Base-by-base conservation (phyloP, 2,888 invertebrate species). In the Melanophora roralis region DNA sequence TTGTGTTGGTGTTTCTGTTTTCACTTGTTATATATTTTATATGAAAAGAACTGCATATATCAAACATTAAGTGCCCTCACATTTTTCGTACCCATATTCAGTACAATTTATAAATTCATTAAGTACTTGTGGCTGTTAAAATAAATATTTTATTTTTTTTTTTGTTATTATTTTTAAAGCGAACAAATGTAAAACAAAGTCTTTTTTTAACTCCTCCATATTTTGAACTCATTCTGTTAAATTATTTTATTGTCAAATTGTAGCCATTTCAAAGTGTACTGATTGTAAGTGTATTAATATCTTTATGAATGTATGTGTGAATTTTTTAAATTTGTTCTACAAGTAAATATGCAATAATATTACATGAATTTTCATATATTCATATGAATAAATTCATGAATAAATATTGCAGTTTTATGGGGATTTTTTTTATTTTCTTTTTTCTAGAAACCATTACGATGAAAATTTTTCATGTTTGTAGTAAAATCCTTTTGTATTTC, bases 151-250 rank as follows among this genome's bases (percentile, higher is more conserved):
- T 43, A 51, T 67, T 23, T 74, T 49, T 27, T 27, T 3, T 67
- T 23, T 74, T 59, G n/a, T n/a, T n/a, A n/a, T 51, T 49, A 74
- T 51, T 74, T 74, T 49, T 64, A 51, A 62, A 27, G 27, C 27
- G 62, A 53, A 62, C 2, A 38, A 38, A 49, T 1, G 19, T 36
- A 47, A 23, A 59, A 32, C 1, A 40, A 43, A 40, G 34, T 45
- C 53, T 69, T 21, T 60, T 19, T 23, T 71, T 67, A 71, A 81
- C 83, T 77, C 83, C 83, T 81, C 83, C 82, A 78, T 82, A 75
- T 68, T 82, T 83, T 83, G 84, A 60, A 75, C 83, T 83, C 82
- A 83, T 84, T 84, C 83, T 84, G 84, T 84, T 83, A 83, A 83
- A 78, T 76, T 77, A 68, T 80, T 78, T 81, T 82, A 81, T 82